Percentiles rank a stretch among this genome's conserved stretches.
Conservation (phyloP, 2,797 vertebrate genomes). For the Acanthiza pusilla region DNA sequence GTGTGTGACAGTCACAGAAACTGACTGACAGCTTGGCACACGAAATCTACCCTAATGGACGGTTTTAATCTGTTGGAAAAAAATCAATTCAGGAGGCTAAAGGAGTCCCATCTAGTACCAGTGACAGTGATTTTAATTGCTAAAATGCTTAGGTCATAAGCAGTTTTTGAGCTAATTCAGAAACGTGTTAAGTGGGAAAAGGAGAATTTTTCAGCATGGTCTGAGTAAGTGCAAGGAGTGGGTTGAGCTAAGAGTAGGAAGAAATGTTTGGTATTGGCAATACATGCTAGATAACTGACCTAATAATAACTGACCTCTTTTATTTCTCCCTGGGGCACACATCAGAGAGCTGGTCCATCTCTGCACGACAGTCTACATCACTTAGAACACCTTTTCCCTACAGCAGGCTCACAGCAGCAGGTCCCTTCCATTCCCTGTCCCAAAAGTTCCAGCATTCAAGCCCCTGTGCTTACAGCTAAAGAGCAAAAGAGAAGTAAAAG, state of each 20-base stretch:
- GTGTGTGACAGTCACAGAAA: slow-evolving; percentile 7
- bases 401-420: not conserved
- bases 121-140: not conserved
- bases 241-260: not conserved
- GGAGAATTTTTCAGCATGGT: not conserved
- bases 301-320: not conserved
- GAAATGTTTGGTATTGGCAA: not conserved
- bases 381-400: not conserved
- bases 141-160: not conserved
- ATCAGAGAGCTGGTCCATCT: not conserved
- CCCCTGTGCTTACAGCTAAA: not conserved
- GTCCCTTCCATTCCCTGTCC: not conserved
- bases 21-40: not conserved
- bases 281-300: not conserved
- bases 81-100: not conserved
- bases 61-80: slow-evolving; percentile 5
- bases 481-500: not conserved
- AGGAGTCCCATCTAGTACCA: not conserved
- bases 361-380: not conserved
- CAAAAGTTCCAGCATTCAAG: not conserved
- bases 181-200: not conserved
- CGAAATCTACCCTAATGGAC: not conserved
- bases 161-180: not conserved
- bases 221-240: not conserved
- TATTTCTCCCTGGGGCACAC: not conserved